A percentile compares a stretch with the other conserved stretches of the same genome.
Evolutionary conservation across 1,140 invertebrate genomes (phyloP).

Genomic region (Panulirus ornatus): DNA sequence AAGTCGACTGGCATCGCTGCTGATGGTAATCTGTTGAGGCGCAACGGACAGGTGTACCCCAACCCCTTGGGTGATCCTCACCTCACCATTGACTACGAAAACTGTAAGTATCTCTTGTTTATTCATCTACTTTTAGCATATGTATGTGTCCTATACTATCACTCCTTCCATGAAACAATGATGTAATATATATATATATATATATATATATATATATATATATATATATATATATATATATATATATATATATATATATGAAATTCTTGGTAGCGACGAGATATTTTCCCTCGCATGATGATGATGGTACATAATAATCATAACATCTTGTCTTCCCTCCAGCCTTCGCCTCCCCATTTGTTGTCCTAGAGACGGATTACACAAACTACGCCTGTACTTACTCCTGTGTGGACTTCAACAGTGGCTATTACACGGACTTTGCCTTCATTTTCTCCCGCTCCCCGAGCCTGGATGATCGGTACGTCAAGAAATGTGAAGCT

Average conservation of each 20-base stretch:
- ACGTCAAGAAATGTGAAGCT: not conserved
- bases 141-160: too few species aligned
- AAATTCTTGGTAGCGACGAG: too few species aligned
- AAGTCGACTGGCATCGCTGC: not conserved
- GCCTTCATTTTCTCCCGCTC: not conserved
- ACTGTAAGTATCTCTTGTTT: not conserved
- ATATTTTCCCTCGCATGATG: too few species aligned
- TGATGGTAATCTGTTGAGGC: conserved; percentile 20
- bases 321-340: not conserved
- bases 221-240: conserved; percentile 9
- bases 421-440: not conserved
- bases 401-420: not conserved
- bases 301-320: too few species aligned
- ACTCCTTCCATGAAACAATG: not conserved
- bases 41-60: not conserved
- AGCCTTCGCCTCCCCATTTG: not conserved
- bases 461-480: not conserved
- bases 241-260: conserved; percentile 2
- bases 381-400: not conserved
- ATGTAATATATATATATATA: conserved; percentile 1
- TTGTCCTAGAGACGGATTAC: not conserved
- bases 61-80: conserved; percentile 19
- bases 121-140: not conserved
- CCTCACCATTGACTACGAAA: conserved; percentile 31
- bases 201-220: conserved; percentile 14